Conservation (phyloP, 2,797 vertebrate species). For the Enteromius anoplus region DNA sequence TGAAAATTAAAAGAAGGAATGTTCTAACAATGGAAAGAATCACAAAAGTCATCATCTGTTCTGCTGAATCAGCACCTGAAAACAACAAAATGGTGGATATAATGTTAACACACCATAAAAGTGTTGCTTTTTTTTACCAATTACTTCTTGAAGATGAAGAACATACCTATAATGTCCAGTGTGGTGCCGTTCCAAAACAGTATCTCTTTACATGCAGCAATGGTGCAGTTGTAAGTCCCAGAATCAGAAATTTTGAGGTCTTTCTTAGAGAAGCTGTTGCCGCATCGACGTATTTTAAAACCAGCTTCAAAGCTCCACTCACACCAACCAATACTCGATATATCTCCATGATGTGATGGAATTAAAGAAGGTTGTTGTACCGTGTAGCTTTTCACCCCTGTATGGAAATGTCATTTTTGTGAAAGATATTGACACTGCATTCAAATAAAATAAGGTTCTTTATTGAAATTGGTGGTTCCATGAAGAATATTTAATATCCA, state of each 20-base stretch:
- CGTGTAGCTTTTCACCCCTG: conserved; percentile 13
- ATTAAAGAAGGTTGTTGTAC: conserved; percentile 52
- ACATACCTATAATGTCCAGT: conserved; percentile 35
- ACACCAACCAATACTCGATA: conserved; percentile 48
- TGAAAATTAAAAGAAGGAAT: not conserved
- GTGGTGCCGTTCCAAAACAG: conserved; percentile 62
- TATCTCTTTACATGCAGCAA: conserved; percentile 65
- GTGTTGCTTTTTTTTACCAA: not conserved
- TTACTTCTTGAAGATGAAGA: not conserved
- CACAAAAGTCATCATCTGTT: conserved; percentile 29
- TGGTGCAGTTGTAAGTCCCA: conserved; percentile 68
- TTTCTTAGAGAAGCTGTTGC: conserved; percentile 61
- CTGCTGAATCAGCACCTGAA: conserved; percentile 24
- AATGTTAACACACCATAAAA: not conserved
- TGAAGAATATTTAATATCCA: not conserved
- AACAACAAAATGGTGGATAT: not conserved
- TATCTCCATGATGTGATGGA: conserved; percentile 43
- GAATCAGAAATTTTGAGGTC: conserved; percentile 54
- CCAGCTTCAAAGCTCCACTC: not conserved
- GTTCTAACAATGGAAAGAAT: conserved; percentile 40
- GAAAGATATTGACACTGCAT: not conserved
- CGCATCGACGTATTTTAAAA: conserved; percentile 50
- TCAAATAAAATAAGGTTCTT: not conserved
- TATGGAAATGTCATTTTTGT: conserved; percentile 26
- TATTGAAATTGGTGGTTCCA: not conserved